phyloP scores from a whole-genome alignment of 1,140 invertebrate species.

The Rhynchophorus ferrugineus region DNA sequence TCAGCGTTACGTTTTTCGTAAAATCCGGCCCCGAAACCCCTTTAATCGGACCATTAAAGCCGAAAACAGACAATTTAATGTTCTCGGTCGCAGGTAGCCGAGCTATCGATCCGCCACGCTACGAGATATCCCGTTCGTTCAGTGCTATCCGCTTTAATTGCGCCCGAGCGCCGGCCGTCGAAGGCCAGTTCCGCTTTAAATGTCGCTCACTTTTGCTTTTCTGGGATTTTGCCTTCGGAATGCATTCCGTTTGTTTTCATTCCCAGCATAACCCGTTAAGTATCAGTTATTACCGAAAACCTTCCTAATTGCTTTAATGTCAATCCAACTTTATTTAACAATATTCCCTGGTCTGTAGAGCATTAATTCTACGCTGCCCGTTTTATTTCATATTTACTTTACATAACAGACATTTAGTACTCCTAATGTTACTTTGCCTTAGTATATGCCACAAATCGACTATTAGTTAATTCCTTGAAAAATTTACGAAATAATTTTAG shows the following conservation, averaged over 20 bases:
- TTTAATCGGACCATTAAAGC: slow-evolving; percentile 6
- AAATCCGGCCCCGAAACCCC: not conserved
- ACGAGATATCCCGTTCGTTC: slow-evolving; percentile 9
- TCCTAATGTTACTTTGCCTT: no score
- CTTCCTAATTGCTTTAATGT: no score
- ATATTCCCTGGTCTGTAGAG: no score
- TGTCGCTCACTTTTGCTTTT: slow-evolving; percentile 24
- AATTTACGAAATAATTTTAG: no score
- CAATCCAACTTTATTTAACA: no score
- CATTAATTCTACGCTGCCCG: no score
- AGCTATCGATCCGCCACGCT: not conserved
- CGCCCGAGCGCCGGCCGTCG: slow-evolving; percentile 3
- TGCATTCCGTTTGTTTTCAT: not conserved
- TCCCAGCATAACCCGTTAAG: not conserved
- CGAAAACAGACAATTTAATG: slow-evolving; percentile 11
- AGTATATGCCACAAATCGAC: no score
- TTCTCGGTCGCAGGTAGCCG: slow-evolving; percentile 13
- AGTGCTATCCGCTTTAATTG: slow-evolving; percentile 13
- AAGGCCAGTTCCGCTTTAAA: slow-evolving; percentile 3
- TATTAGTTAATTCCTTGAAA: no score
- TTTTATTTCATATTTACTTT: no score
- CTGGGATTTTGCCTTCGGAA: slow-evolving; percentile 1
- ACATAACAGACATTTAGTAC: no score
- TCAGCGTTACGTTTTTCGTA: not conserved
- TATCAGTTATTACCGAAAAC: not conserved